Conservation (phyloP, 1,140 invertebrate species). For the Drosophila seguyi region DNA sequence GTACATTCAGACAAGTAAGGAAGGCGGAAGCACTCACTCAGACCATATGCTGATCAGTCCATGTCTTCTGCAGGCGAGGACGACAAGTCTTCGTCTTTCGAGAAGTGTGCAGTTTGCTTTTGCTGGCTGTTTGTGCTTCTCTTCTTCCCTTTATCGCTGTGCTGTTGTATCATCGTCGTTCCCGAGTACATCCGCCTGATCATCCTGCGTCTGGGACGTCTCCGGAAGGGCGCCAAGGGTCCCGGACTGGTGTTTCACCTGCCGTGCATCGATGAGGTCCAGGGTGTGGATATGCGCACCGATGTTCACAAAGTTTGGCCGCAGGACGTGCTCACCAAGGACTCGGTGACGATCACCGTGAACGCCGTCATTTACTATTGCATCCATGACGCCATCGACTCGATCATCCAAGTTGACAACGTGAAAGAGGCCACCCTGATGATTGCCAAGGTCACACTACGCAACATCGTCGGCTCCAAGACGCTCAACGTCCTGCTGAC, state of each 20-base stretch:
- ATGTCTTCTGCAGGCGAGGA: slow-evolving; percentile 34
- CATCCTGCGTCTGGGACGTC: slow-evolving; percentile 93
- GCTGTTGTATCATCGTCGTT: slow-evolving; percentile 89
- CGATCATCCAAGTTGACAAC: slow-evolving; percentile 93
- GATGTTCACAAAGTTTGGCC: slow-evolving; percentile 91
- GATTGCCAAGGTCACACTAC: slow-evolving; percentile 86
- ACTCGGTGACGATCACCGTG: slow-evolving; percentile 92
- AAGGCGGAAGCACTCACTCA: rapidly evolving
- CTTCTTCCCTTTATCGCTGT: slow-evolving; percentile 92
- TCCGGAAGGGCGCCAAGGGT: slow-evolving; percentile 80
- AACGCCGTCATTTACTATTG: slow-evolving; percentile 92
- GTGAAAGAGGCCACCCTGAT: slow-evolving; percentile 90
- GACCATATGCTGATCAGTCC: not conserved
- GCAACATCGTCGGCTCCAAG: slow-evolving; percentile 93
- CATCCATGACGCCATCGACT: slow-evolving; percentile 91
- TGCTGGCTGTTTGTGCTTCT: slow-evolving; percentile 91
- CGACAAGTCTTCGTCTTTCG: slow-evolving; percentile 70
- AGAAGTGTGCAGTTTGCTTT: slow-evolving; percentile 90
- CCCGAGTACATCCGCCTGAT: slow-evolving; percentile 93
- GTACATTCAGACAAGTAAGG: slow-evolving; percentile 44
- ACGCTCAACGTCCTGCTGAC: slow-evolving; percentile 87
- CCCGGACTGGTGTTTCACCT: slow-evolving; percentile 89
- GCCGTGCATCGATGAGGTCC: slow-evolving; percentile 92
- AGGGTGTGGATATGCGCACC: slow-evolving; percentile 90
- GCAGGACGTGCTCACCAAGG: slow-evolving; percentile 89